Percentiles rank a stretch among this genome's conserved stretches.
Evolutionary conservation across 2,797 vertebrate genomes (phyloP).

Genomic region (Phrynocephalus vlangalii): DNA sequence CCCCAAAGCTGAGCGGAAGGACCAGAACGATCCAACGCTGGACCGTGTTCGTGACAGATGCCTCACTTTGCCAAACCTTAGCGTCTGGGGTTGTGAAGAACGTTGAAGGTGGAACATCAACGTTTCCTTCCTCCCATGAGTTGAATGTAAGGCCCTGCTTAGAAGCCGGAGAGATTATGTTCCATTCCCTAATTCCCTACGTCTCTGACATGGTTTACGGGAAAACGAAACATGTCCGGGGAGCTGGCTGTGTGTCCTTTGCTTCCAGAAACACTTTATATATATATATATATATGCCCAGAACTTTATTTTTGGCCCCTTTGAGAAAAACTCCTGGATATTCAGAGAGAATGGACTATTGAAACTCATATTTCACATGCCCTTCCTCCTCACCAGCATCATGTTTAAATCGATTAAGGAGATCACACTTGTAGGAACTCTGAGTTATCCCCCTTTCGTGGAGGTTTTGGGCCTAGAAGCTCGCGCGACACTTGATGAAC

Average conservation of each 20-base stretch:
- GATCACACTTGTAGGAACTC: slow-evolving; percentile 2
- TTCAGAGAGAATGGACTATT: background rate
- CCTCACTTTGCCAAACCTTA: background rate
- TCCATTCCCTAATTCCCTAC: background rate
- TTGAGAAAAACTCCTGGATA: background rate
- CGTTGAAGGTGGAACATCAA: background rate
- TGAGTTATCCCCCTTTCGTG: too few species aligned
- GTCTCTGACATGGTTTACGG: background rate
- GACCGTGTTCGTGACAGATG: background rate
- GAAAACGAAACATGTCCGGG: background rate
- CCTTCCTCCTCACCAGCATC: background rate
- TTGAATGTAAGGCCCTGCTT: background rate
- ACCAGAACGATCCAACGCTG: background rate
- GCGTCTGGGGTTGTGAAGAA: background rate
- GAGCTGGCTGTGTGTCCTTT: background rate
- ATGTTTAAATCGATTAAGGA: background rate
- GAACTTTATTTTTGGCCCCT: background rate
- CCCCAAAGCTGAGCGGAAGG: background rate
- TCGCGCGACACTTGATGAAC: accelerated
- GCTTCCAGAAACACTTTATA: slow-evolving; percentile 20
- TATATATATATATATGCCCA: background rate
- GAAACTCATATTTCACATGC: accelerated
- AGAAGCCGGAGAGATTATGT: slow-evolving; percentile 20
- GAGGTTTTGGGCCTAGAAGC: background rate
- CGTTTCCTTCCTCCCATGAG: accelerated